These are phyloP conservation scores for Dryomyza anilis DNA, from an alignment of 2,888 invertebrate species.

Conservation along the genomic window DNA sequence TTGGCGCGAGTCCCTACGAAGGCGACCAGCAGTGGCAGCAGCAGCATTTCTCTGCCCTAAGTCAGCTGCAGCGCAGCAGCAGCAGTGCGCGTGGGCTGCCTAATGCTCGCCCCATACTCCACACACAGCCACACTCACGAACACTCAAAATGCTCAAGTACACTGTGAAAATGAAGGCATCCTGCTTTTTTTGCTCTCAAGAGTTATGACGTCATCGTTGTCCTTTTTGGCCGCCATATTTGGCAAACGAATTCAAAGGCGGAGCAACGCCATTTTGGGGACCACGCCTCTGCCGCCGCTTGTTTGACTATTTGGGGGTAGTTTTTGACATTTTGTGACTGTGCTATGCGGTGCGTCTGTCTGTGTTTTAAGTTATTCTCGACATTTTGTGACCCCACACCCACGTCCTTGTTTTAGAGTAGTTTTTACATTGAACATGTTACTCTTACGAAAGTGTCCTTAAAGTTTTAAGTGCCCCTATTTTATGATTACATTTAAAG, in stretches of 20 bases:
- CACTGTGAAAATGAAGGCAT: background rate
- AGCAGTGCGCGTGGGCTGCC: conserved; percentile 30
- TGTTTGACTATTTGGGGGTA: background rate
- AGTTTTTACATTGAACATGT: no score
- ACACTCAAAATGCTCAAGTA: conserved; percentile 19
- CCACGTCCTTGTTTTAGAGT: no score
- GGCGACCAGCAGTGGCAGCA: conserved; percentile 31
- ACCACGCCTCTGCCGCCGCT: conserved; percentile 3
- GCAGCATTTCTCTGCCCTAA: background rate
- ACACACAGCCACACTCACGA: conserved; percentile 30
- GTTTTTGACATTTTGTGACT: no score
- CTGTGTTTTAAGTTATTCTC: no score
- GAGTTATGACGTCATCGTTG: conserved; percentile 45
- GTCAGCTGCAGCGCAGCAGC: conserved; percentile 7
- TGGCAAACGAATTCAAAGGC: conserved; percentile 12
- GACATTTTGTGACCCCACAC: no score
- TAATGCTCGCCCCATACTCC: background rate
- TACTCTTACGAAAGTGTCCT: no score
- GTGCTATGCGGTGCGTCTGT: no score
- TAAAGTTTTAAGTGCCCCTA: no score
- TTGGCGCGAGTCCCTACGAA: conserved; percentile 53
- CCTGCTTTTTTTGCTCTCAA: conserved; percentile 13
- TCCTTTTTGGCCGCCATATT: conserved; percentile 39
- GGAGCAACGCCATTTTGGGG: conserved; percentile 21
- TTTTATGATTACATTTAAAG: no score